Percentiles rank a stretch among this genome's conserved stretches.
Conservation (phyloP, 2,113 vertebrate species). For the Colossoma macropomum region DNA sequence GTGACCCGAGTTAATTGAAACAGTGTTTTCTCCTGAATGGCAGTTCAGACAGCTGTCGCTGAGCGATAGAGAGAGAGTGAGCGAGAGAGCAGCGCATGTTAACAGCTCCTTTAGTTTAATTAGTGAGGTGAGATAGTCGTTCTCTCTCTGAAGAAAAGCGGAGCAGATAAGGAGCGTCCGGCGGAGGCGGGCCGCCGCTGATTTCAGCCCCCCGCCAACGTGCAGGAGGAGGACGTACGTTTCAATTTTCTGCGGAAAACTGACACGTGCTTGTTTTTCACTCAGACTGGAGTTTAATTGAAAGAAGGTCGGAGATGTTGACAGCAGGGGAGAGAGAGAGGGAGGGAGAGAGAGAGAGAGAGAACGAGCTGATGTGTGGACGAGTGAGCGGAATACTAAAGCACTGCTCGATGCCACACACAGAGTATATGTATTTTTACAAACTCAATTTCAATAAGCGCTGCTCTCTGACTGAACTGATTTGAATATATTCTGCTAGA, state of each 20-base stretch:
- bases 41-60: conserved; percentile 51
- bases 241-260: background rate
- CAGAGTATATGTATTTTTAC: background rate
- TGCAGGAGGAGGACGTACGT: background rate
- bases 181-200: background rate
- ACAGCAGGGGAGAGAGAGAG: conserved; percentile 25
- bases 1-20: conserved; percentile 52
- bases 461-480: background rate
- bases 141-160: conserved; percentile 20
- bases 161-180: conserved; percentile 31
- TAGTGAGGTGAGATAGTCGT: conserved; percentile 31
- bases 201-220: background rate
- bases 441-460: background rate
- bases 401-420: background rate
- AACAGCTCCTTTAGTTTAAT: conserved; percentile 45
- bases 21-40: conserved; percentile 38
- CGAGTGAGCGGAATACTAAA: background rate
- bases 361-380: background rate
- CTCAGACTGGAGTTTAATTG: conserved; percentile 15
- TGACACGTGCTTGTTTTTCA: background rate
- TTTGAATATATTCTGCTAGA: conserved; percentile 17
- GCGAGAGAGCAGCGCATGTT: conserved; percentile 38
- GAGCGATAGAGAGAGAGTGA: background rate
- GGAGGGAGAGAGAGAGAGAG: no score
- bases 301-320: background rate